These are phyloP conservation scores for Vidua chalybeata DNA, from an alignment of 2,113 vertebrate genomes.

Conservation along the genomic window DNA sequence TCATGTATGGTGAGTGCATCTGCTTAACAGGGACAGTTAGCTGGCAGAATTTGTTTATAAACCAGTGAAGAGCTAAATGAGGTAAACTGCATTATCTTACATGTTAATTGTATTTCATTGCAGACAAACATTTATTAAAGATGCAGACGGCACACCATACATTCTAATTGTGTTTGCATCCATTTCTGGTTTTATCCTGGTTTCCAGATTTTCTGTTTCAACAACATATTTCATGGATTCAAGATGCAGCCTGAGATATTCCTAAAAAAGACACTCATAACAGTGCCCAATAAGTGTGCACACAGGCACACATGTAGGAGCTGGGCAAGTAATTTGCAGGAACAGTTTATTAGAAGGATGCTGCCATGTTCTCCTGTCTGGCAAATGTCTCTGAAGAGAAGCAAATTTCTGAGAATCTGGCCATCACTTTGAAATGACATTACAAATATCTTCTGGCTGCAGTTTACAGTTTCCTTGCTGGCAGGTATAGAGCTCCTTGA, in stretches of 20 bases:
- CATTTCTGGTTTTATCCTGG: constrained; percentile 66
- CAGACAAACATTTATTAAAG: constrained; percentile 76
- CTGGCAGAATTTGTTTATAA: constrained; percentile 78
- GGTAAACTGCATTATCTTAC: constrained; percentile 77
- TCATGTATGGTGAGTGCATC: constrained; percentile 65
- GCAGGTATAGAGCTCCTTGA: accelerated
- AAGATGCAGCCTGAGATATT: neutral
- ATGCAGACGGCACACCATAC: constrained; percentile 66
- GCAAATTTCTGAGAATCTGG: neutral
- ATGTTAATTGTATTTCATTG: constrained; percentile 77
- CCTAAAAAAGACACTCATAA: neutral
- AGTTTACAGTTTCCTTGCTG: neutral
- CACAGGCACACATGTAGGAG: neutral
- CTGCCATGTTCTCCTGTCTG: neutral
- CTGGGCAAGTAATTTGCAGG: accelerated
- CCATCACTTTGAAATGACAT: neutral
- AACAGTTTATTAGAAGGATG: neutral
- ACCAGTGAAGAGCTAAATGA: constrained; percentile 74
- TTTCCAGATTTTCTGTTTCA: constrained; percentile 44
- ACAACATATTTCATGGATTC: neutral
- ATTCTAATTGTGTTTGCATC: constrained; percentile 74
- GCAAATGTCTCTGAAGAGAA: neutral
- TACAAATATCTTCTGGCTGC: neutral
- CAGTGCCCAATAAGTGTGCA: accelerated
- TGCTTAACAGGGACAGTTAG: constrained; percentile 72